Base-by-base conservation (phyloP, 2,797 vertebrate genomes). In the Alectoris magna region DNA sequence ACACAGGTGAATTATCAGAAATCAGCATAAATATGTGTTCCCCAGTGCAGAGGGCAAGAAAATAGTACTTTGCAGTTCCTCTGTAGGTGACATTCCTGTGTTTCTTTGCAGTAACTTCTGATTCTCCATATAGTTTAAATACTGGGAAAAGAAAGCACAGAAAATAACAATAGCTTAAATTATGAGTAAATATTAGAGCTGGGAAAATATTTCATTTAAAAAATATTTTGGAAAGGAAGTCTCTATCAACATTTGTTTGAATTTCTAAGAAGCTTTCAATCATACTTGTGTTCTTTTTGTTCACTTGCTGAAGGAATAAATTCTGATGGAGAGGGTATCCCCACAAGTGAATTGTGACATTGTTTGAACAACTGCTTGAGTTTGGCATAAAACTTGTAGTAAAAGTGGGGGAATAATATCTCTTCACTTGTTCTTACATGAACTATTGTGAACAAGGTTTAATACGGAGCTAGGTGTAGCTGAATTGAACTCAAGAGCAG, bases 11-110 rank as follows among this genome's bases (percentile, higher is more conserved):
- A 38, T 24, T 34, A 39, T 9, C 34, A 69, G 71, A 88, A 76
- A 85, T 69, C 6, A 70, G 53, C 49, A 36, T 60, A 64, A 69
- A 64, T 16, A 15, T 5, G 7, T 3, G 6, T 41, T 79, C 29
- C 16, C 12, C 39, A 17, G 11, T 26, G 4, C 36, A 49, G 7
- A n/a, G 36, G 29, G 11, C 26, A 63, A 87, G 63, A 64, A 68
- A 80, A 7, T 18, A 67, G 23, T 58, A 59, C 27, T 27, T 58
- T 19, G 31, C 0, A 55, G 14, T 38, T 76, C 11, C 19, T 29
- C 1, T n/a, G 10, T 24, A 56, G 27, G 19, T 49, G 36, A 48
- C 16, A 44, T 8, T 55, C 22, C 6, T 1, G 0, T 69, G 24
- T 64, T 70, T 34, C 36, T 66, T 38, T 66, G 21, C 14, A 10